These are phyloP conservation scores for Eunapius fragilis DNA, from an alignment of 37 sponge, comb jelly and placozoan genomes.

Conservation along the genomic window DNA sequence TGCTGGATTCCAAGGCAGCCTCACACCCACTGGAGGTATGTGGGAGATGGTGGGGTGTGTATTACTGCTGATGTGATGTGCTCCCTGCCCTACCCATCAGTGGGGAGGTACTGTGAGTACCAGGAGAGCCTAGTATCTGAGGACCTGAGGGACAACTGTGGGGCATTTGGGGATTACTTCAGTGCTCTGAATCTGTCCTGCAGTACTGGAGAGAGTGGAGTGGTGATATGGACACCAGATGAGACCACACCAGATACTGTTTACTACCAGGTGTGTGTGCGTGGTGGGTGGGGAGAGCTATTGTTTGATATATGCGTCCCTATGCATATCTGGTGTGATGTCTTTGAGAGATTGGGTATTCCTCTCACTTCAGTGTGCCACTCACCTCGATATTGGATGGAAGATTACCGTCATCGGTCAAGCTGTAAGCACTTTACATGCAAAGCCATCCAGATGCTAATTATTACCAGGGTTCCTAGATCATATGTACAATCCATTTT, in stretches of 20 bases:
- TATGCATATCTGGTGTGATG: background rate
- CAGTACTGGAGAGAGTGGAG: constrained; percentile 18
- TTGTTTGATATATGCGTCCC: background rate
- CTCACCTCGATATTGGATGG: constrained; percentile 65
- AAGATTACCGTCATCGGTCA: constrained; percentile 15
- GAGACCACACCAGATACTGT: constrained; percentile 57
- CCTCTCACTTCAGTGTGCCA: constrained; percentile 51
- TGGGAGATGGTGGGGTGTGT: background rate
- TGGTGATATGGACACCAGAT: constrained; percentile 58
- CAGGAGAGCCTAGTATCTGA: background rate
- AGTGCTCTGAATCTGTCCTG: background rate
- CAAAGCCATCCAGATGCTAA: too few species aligned
- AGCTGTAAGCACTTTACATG: background rate
- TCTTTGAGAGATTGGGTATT: background rate
- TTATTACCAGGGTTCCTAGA: too few species aligned
- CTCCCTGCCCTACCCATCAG: background rate
- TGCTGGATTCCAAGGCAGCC: constrained; percentile 50
- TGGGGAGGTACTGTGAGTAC: constrained; percentile 43
- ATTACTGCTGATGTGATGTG: background rate
- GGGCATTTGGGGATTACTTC: constrained; percentile 18
- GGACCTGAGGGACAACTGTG: constrained; percentile 11
- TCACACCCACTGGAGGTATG: constrained; percentile 28
- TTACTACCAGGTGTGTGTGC: constrained; percentile 51
- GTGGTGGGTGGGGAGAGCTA: background rate
- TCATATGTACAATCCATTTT: too few species aligned